Base-by-base conservation (phyloP, 2,888 invertebrate genomes). In the Limnephilus rhombicus region DNA sequence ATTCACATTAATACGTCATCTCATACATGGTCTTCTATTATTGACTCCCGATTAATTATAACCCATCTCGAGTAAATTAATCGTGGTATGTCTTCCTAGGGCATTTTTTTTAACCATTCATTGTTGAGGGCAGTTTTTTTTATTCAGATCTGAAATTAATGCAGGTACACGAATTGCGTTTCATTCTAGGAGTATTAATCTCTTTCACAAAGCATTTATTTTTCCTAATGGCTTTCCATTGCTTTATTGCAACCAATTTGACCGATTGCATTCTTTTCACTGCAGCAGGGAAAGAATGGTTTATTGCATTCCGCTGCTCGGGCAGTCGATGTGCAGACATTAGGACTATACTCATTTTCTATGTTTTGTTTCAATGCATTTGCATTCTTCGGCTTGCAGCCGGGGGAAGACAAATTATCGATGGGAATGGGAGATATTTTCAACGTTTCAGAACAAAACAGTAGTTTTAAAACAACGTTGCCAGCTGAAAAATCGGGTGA, bases 191-290 rank as follows among this genome's bases (percentile, higher is more conserved):
- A 37, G 53, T 53, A 87, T 53, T 87, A 87, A 87, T 53, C 53
- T 68, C 49, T 68, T 29, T 45, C 15, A 29, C 13, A 49, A 53
- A 53, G 18, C 82, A 11, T 82, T 82, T 82, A 82, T 82, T 82
- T 82, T 3, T 34, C 29, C 87, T 87, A 87, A 87, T 87, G 87
- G 53, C 87, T 15, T 68, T 53, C 31, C 68, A 87, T 87, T 68
- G 87, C 68, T 87, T 87, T 88, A 91, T 88, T 82, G 91, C 88
- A 83, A 82, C 89, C 91, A 83, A 87, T 91, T 91, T 91, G 81
- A 91, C 89, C 88, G 81, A 88, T 80, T 88, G 89, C 91, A 91
- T 89, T 91, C 91, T 89, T 91, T 91, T 29, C 81, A 85, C 9
- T 29, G 31, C 31, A 37, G 85, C 53, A 53, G 91, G 68, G 91